Conservation (phyloP, 2,888 invertebrate species). For the Lymantria dispar region DNA sequence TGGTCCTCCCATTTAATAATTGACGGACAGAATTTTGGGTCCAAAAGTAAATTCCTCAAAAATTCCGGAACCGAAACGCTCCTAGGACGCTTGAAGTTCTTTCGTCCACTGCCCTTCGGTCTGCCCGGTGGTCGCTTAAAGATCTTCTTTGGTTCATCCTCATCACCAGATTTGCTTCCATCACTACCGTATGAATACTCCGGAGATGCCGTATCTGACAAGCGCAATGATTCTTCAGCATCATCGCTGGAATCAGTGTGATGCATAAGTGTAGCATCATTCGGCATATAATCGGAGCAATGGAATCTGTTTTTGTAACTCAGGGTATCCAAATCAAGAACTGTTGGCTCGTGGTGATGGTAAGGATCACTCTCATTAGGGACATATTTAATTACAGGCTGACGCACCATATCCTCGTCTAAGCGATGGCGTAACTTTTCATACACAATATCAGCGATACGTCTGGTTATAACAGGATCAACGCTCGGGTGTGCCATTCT, state of each 20-base stretch:
- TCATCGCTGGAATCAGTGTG: constrained; percentile 71
- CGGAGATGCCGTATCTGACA: constrained; percentile 66
- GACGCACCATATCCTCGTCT: constrained; percentile 57
- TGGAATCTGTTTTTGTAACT: constrained; percentile 59
- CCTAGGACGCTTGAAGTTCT: constrained; percentile 67
- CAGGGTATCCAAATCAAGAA: constrained; percentile 65
- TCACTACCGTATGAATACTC: constrained; percentile 70
- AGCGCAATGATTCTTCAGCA: constrained; percentile 61
- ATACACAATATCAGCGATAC: constrained; percentile 60
- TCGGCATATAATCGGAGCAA: constrained; percentile 62
- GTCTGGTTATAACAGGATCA: constrained; percentile 50
- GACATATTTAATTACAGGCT: constrained; percentile 59
- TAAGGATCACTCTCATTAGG: constrained; percentile 51
- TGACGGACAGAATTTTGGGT: constrained; percentile 89
- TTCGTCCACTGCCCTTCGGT: constrained; percentile 76
- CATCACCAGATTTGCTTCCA: constrained; percentile 70
- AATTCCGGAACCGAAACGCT: constrained; percentile 90
- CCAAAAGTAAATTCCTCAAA: constrained; percentile 89
- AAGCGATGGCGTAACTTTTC: constrained; percentile 63
- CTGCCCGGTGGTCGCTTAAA: constrained; percentile 81
- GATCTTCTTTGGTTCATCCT: constrained; percentile 70
- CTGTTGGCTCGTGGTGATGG: constrained; percentile 50
- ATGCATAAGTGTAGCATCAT: constrained; percentile 50
- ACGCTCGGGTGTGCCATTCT: constrained; percentile 58
- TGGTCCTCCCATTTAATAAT: constrained; percentile 95